A percentile compares a stretch with the other conserved stretches of the same genome.
Evolutionary conservation across 2,113 vertebrate genomes (phyloP).

Genomic region (Phodopus roborovskii): DNA sequence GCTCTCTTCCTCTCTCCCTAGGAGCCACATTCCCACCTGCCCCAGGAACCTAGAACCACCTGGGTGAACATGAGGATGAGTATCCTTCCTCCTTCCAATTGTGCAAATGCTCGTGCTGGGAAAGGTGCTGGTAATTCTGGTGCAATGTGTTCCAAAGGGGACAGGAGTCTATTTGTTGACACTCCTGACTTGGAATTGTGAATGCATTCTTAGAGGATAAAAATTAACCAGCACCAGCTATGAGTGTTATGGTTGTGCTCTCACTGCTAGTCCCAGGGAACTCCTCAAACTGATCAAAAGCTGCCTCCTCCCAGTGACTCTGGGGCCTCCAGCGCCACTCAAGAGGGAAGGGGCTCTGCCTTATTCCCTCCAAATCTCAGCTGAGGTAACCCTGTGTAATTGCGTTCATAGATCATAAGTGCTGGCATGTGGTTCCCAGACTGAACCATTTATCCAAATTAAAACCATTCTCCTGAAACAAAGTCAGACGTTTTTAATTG

Average conservation of each 20-base stretch:
- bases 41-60: background rate
- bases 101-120: background rate
- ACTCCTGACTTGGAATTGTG: constrained; percentile 8
- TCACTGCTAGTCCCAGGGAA: background rate
- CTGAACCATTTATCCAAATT: constrained; percentile 71
- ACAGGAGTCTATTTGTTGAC: background rate
- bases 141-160: background rate
- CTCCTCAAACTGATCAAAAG: background rate
- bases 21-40: background rate
- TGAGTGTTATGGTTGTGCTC: background rate
- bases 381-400: constrained; percentile 30
- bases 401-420: constrained; percentile 15
- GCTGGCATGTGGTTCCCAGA: constrained; percentile 56
- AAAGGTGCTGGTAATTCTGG: constrained; percentile 1
- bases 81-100: background rate
- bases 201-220: constrained; percentile 56
- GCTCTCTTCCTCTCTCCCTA: accelerated
- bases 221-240: constrained; percentile 62
- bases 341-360: background rate
- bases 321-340: background rate
- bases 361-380: background rate
- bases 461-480: constrained; percentile 73
- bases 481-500: constrained; percentile 74
- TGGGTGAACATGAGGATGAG: accelerated
- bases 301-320: background rate